Evolutionary conservation across 2,888 invertebrate genomes (phyloP), one percentile per base, ranked within the genome.

Genomic region (Malacosoma neustria): DNA sequence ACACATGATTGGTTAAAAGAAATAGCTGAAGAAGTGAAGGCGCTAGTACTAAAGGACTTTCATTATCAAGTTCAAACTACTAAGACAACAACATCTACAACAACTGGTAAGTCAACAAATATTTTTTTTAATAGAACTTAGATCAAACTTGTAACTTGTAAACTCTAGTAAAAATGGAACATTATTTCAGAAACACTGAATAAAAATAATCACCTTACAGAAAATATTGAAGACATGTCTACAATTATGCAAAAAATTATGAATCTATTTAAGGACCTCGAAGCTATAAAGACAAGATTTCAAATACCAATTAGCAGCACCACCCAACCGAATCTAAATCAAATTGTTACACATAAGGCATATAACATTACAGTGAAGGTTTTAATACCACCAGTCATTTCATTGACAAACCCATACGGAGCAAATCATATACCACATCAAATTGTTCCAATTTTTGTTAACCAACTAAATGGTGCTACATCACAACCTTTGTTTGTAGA

Each of bases 1-100:
- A 15, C 51, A 9, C 40, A 36, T 29, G 51, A 57, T 36, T 36
- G 72, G 4, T 61, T 79, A 6, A 63, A 61, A 41, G 58, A 68
- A 45, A 72, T 81, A 35, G 72, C 71, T 29, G 64, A 73, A 38
- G 69, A 52, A 37, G 63, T 81, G 1, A 80, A 73, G 47, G 56
- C 51, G 9, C 58, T 71, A 29, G 57, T 81, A 4, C 48, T 80
- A 29, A 64, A 59, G 34, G 75, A 79, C 47, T 54, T 79, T 30
- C 53, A 46, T 13, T 57, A 57, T 29, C 54, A 58, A 12, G 52
- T 56, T 39, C 45, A 57, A 14, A 47, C 36, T 9, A 42, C 46
- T 32, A 40, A 45, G 35, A 47, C 33, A 31, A 39, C 41, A 29
- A 41, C 11, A n/a, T 38, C 34, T 15, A 42, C 41, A 12, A 33